A percentile compares a stretch with the other conserved stretches of the same genome.
phyloP scores from a whole-genome alignment of 2,797 vertebrate genomes.

The Syndactyla subalaris region DNA sequence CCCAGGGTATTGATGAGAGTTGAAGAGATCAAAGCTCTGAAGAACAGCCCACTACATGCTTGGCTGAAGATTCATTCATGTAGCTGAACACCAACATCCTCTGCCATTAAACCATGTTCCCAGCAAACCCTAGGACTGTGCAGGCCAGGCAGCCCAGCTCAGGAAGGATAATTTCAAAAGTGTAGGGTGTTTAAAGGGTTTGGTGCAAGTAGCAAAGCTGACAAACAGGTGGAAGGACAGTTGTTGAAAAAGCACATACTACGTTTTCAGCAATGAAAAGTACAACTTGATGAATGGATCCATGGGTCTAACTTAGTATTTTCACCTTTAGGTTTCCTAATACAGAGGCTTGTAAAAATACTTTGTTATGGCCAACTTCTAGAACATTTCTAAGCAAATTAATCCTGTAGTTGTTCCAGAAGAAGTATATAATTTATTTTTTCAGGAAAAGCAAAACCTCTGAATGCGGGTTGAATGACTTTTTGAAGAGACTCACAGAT shows the following conservation, averaged over 20 bases:
- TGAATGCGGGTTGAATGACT: neutral
- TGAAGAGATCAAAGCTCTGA: neutral
- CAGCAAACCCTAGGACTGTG: neutral
- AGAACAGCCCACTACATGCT: neutral
- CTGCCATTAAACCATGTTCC: neutral
- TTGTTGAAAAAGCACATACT: neutral
- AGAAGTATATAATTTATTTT: neutral
- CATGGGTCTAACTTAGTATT: neutral
- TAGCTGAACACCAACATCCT: neutral
- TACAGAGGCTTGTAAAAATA: neutral
- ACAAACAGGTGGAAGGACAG: neutral
- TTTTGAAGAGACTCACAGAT: neutral
- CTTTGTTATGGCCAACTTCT: neutral
- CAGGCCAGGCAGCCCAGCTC: neutral
- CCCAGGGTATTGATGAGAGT: fast-evolving
- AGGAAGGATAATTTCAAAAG: neutral
- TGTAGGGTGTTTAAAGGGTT: neutral
- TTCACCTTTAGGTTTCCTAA: neutral
- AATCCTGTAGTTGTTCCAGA: neutral
- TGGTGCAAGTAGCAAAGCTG: neutral
- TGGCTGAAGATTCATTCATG: neutral
- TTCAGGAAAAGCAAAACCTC: neutral
- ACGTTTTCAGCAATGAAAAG: neutral
- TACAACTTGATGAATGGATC: neutral
- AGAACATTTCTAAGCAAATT: neutral